These are phyloP conservation scores for Cassiopea xamachana DNA, from an alignment of 30 jellyfish, hydroid and myxozoan genomes.

Conservation along the genomic window DNA sequence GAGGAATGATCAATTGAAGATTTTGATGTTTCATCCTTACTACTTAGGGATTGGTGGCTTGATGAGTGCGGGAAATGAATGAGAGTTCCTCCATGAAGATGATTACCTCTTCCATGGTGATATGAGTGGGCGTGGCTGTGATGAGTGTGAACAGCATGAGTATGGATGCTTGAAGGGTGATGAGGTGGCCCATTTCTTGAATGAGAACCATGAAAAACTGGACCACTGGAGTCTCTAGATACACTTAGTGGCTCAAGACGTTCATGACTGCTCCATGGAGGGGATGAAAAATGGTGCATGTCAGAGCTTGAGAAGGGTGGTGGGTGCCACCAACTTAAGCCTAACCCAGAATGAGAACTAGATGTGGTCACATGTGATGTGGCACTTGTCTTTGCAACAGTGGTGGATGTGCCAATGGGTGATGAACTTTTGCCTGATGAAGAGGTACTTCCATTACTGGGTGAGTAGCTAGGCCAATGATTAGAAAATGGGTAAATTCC, in stretches of 20 bases:
- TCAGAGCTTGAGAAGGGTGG: slow-evolving; percentile 56
- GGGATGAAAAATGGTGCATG: slow-evolving; percentile 47
- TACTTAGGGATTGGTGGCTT: slow-evolving; percentile 40
- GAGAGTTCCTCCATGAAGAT: slow-evolving; percentile 67
- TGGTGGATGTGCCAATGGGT: slow-evolving; percentile 2
- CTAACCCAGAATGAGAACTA: slow-evolving; percentile 30
- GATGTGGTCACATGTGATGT: slow-evolving; percentile 34
- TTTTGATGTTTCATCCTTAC: slow-evolving; percentile 45
- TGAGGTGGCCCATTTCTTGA: slow-evolving; percentile 66
- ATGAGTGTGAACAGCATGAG: slow-evolving; percentile 35
- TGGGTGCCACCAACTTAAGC: slow-evolving; percentile 77
- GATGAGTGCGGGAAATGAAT: slow-evolving; percentile 88
- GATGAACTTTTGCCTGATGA: slow-evolving; percentile 48
- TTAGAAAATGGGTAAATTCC: slow-evolving; percentile 65
- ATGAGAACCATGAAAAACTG: slow-evolving; percentile 59
- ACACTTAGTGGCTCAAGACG: slow-evolving; percentile 60
- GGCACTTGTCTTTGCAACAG: slow-evolving; percentile 18
- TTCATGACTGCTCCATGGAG: slow-evolving; percentile 74
- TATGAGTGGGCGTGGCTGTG: slow-evolving; percentile 47
- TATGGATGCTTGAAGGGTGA: slow-evolving; percentile 31
- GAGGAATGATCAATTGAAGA: not conserved
- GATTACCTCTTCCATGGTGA: slow-evolving; percentile 54
- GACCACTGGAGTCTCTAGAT: slow-evolving; percentile 45
- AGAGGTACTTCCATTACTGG: slow-evolving; percentile 59
- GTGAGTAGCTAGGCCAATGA: slow-evolving; percentile 68